Conservation (phyloP, 2,113 vertebrate species). For the Delphinapterus leucas region DNA sequence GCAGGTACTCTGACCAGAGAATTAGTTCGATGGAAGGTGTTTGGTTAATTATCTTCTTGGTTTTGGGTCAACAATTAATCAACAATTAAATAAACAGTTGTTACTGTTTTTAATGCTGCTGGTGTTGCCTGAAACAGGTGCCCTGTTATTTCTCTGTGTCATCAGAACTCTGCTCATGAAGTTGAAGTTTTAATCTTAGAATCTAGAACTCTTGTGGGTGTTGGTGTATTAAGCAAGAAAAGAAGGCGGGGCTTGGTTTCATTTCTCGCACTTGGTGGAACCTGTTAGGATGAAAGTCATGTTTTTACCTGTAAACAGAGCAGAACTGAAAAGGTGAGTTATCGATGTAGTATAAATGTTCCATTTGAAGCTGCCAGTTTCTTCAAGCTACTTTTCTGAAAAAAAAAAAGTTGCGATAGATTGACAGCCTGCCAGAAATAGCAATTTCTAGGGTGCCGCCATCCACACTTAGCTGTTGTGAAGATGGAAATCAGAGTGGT, state of each 20-base stretch:
- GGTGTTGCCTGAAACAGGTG: background rate
- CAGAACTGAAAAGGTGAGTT: background rate
- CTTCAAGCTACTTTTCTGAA: background rate
- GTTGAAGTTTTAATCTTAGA: background rate
- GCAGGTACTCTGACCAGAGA: background rate
- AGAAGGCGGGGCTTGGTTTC: background rate
- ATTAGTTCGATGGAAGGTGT: background rate
- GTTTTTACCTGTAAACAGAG: slow-evolving; percentile 7
- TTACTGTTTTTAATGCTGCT: background rate
- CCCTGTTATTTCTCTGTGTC: background rate
- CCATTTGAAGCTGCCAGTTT: slow-evolving; percentile 27
- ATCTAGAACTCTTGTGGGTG: background rate
- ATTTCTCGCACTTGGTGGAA: background rate
- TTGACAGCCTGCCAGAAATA: background rate
- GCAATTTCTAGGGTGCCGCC: background rate
- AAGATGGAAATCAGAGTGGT: background rate
- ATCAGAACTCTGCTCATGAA: background rate
- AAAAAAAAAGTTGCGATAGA: background rate
- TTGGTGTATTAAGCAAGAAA: background rate
- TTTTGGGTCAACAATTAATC: slow-evolving; percentile 19
- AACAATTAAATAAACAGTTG: background rate
- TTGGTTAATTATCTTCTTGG: background rate
- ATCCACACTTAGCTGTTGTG: background rate
- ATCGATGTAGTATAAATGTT: background rate
- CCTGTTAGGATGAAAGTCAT: background rate